Percentiles rank a stretch among this genome's conserved stretches.
These are phyloP conservation scores for Tiliacea citrago DNA, from an alignment of 2,888 invertebrate species.

Conservation along the genomic window DNA sequence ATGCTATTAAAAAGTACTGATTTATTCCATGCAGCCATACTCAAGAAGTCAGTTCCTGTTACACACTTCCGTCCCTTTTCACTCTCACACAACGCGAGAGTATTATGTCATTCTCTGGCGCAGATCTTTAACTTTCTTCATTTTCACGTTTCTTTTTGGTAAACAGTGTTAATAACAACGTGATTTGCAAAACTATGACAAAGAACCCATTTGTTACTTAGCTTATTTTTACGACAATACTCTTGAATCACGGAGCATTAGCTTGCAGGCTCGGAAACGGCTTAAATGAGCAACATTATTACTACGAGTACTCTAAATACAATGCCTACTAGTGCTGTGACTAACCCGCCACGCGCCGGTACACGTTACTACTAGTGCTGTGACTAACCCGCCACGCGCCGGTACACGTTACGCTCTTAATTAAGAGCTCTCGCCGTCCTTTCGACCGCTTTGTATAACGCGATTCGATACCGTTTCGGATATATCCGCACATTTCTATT, in stretches of 20 bases:
- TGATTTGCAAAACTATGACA: slow-evolving; percentile 1
- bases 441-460: slow-evolving; percentile 60
- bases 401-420: slow-evolving; percentile 75
- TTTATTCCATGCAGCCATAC: too few relatives aligned
- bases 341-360: slow-evolving; percentile 79
- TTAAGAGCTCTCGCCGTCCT: slow-evolving; percentile 76
- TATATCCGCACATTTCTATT: slow-evolving; percentile 42
- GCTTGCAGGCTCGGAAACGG: slow-evolving; percentile 11
- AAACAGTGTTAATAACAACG: background rate
- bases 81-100: too few relatives aligned
- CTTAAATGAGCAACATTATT: slow-evolving; percentile 29
- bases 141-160: background rate
- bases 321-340: slow-evolving; percentile 64
- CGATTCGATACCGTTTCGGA: slow-evolving; percentile 61
- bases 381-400: slow-evolving; percentile 79
- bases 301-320: slow-evolving; percentile 32
- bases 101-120: too few relatives aligned
- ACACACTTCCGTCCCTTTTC: too few relatives aligned
- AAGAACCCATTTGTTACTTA: background rate
- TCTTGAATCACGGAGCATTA: slow-evolving; percentile 8
- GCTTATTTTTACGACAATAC: slow-evolving; percentile 14
- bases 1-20: too few relatives aligned
- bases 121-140: background rate
- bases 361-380: slow-evolving; percentile 70
- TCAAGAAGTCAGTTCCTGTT: too few relatives aligned